Evolutionary conservation across 2,888 invertebrate genomes (phyloP), one percentile per base, ranked within the genome.

Genomic region (Crossocerus cetratus): DNA sequence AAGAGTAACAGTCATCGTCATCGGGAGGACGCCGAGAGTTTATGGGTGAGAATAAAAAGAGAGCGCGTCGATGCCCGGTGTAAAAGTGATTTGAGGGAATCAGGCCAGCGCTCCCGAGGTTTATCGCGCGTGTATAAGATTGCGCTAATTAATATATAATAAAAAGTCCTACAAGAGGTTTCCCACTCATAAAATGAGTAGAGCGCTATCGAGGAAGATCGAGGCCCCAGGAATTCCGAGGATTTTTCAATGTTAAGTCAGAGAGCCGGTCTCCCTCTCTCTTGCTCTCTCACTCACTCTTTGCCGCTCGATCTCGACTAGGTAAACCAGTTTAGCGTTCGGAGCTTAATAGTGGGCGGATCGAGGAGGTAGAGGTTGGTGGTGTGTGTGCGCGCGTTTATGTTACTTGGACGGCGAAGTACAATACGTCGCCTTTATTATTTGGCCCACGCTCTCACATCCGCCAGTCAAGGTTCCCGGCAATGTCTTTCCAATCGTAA

Each of bases 391-490:
- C 66, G 72, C 65, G 66, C 56, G 55, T 53, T 61, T 65, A 32
- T 32, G 32, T 32, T 32, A 32, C 32, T 32, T 32, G 53, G 54
- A 59, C 42, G 69, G 58, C 49, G 55, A 67, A 64, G 56, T 61
- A 64, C 69, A 69, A 76, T 68, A 69, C 43, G 49, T 59, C 61
- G 54, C 5, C 65, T 65, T 71, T 71, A 72, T 70, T 74, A 72
- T 59, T 72, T 69, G 54, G 67, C 74, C 72, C 72, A 69, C 65
- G 57, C 68, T 58, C 68, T 56, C 63, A 18, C 54, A 69, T 74
- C 69, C 71, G 65, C 65, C 61, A 63, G 72, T 71, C 73, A 76
- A 78, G 69, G 61, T 78, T 72, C 58, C 57, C 62, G 20, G 16
- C 20, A 57, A 57, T 32, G 67, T 65, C 56, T 13, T 56, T 11